These are phyloP conservation scores for Adela reaumurella DNA, from an alignment of 2,888 invertebrate genomes.

Conservation along the genomic window DNA sequence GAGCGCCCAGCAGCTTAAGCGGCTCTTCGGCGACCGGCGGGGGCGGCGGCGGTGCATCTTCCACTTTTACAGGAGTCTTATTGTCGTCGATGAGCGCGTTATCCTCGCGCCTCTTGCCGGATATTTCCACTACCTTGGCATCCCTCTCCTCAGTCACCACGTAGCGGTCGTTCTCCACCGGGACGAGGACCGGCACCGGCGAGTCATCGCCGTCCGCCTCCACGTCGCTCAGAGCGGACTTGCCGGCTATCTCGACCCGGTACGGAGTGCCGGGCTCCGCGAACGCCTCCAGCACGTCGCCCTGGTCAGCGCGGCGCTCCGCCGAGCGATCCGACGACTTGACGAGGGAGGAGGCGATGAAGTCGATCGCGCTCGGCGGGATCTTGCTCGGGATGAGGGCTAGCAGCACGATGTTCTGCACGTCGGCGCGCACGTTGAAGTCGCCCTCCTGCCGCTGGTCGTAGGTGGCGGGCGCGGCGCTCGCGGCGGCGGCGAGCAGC, in stretches of 20 bases:
- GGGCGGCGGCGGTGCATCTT: constrained; percentile 14
- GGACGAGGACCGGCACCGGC: constrained; percentile 8
- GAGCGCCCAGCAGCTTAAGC: constrained; percentile 60
- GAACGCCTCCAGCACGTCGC: constrained; percentile 45
- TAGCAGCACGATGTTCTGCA: constrained; percentile 70
- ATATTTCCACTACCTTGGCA: constrained; percentile 33
- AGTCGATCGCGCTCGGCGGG: constrained; percentile 14
- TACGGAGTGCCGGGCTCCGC: constrained; percentile 68
- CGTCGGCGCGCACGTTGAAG: constrained; percentile 66
- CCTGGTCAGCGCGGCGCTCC: not conserved
- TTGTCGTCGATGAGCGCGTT: not conserved
- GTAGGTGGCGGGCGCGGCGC: constrained; percentile 35
- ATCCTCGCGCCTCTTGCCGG: constrained; percentile 21
- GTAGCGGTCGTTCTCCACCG: constrained; percentile 14
- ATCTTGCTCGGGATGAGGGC: constrained; percentile 52
- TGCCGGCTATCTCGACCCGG: constrained; percentile 59
- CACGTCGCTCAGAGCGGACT: constrained; percentile 12
- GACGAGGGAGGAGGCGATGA: constrained; percentile 14
- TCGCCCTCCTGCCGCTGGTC: constrained; percentile 79
- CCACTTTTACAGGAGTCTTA: not conserved
- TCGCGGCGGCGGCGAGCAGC: constrained; percentile 25
- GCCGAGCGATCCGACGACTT: constrained; percentile 27
- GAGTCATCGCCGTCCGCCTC: not conserved
- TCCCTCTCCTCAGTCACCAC: constrained; percentile 25
- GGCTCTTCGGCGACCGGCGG: constrained; percentile 24